Evolutionary conservation across 1,140 invertebrate species (phyloP).

Genomic region (Drosophila melanogaster): Release_6_plus_ISO1_MT NT_033777.3:26733501-26734000

Average conservation of each 20-base stretch:
- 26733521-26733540: constrained; percentile 66
- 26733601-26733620: constrained; percentile 24
- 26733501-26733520: constrained; percentile 63
- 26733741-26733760: constrained; percentile 28
- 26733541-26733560: constrained; percentile 33
- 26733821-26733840: constrained; percentile 38
- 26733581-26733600: constrained; percentile 49
- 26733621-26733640: constrained; percentile 74
- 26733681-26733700: constrained; percentile 4
- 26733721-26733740: constrained; percentile 56
- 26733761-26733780: constrained; percentile 59
- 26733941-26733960: constrained; percentile 5
- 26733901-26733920: constrained; percentile 39
- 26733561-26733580: constrained; percentile 11
- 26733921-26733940: constrained; percentile 52
- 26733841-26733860: constrained; percentile 70
- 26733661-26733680: constrained; percentile 11
- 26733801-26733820: constrained; percentile 43
- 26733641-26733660: constrained; percentile 42
- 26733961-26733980: neutral
- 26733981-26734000: neutral
- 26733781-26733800: constrained; percentile 32
- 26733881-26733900: constrained; percentile 58
- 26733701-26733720: constrained; percentile 31
- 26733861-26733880: constrained; percentile 82